These are phyloP conservation scores for Hirtodrosophila confusa DNA, from an alignment of 2,888 invertebrate genomes.

Conservation along the genomic window DNA sequence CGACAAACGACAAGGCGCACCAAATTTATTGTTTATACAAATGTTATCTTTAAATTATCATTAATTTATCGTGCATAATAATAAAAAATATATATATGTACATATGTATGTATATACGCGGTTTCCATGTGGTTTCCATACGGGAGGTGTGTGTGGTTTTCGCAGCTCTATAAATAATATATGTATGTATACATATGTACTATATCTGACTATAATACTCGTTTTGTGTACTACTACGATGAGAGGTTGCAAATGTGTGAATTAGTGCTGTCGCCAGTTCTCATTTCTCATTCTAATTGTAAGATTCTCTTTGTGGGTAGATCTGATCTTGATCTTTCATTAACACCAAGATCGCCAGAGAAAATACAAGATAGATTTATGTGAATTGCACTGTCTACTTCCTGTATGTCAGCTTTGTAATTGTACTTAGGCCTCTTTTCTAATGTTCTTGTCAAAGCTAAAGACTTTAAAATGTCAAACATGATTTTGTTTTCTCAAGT, in stretches of 20 bases:
- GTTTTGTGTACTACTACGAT: conserved; percentile 3
- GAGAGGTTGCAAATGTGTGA: conserved; percentile 48
- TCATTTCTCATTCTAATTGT: conserved; percentile 19
- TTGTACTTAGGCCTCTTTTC: conserved; percentile 5
- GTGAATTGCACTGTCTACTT: conserved; percentile 28
- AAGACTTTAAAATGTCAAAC: no score
- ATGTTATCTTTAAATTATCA: conserved; percentile 75
- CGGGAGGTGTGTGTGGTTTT: conserved; percentile 18
- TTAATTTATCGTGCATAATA: conserved; percentile 69
- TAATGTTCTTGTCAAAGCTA: no score
- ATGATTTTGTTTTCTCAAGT: no score
- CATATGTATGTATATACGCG: conserved; percentile 7
- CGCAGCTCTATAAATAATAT: conserved; percentile 45
- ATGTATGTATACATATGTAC: conserved; percentile 14
- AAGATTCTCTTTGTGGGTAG: conserved; percentile 17
- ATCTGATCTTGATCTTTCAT: conserved; percentile 57
- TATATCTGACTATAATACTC: conserved; percentile 30
- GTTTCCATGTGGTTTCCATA: conserved; percentile 11
- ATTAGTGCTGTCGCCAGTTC: conserved; percentile 33
- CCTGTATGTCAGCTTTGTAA: conserved; percentile 37
- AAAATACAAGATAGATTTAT: conserved; percentile 10
- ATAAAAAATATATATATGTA: conserved; percentile 13
- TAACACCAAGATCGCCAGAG: conserved; percentile 45
- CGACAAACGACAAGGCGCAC: conserved; percentile 31
- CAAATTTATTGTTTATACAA: conserved; percentile 71